Evolutionary conservation across 2,888 invertebrate genomes (phyloP).

Genomic region (Dysmachus trigonus): DNA sequence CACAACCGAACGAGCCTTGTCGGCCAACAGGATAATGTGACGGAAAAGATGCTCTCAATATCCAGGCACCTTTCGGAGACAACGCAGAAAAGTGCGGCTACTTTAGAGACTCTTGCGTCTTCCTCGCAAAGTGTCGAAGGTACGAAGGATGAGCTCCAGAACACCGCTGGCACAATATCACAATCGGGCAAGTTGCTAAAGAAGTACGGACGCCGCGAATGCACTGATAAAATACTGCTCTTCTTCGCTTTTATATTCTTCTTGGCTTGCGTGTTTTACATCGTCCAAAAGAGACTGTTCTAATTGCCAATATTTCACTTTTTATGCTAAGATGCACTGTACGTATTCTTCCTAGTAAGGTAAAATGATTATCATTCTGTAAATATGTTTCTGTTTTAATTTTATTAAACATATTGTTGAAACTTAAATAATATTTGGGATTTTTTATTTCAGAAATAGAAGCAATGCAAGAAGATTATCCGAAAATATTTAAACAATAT

Average conservation of each 20-base stretch:
- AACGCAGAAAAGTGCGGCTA: conserved; percentile 85
- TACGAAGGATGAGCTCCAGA: conserved; percentile 83
- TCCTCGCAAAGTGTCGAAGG: conserved; percentile 77
- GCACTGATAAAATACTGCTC: conserved; percentile 92
- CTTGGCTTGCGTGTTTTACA: conserved; percentile 89
- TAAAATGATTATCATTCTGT: conserved; percentile 38
- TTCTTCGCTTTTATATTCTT: conserved; percentile 89
- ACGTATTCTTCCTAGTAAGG: conserved; percentile 5
- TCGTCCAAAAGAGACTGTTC: conserved; percentile 89
- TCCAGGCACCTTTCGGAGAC: conserved; percentile 88
- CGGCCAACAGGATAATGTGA: conserved; percentile 71
- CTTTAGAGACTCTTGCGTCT: conserved; percentile 79
- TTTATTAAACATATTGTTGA: conserved; percentile 29
- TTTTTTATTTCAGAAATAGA: background rate
- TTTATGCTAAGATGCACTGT: background rate
- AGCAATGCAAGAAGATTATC: background rate
- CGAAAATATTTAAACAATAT: no score
- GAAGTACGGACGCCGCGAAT: conserved; percentile 93
- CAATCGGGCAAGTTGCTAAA: conserved; percentile 91
- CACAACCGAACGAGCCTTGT: conserved; percentile 71
- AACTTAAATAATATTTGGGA: background rate
- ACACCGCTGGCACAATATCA: conserved; percentile 85
- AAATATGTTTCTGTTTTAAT: conserved; percentile 47
- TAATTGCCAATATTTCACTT: conserved; percentile 59
- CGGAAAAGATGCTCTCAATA: conserved; percentile 84